Evolutionary conservation across 2,113 vertebrate species (phyloP), one percentile per base, ranked within the genome.

Genomic region (Actenoides hombroni): DNA sequence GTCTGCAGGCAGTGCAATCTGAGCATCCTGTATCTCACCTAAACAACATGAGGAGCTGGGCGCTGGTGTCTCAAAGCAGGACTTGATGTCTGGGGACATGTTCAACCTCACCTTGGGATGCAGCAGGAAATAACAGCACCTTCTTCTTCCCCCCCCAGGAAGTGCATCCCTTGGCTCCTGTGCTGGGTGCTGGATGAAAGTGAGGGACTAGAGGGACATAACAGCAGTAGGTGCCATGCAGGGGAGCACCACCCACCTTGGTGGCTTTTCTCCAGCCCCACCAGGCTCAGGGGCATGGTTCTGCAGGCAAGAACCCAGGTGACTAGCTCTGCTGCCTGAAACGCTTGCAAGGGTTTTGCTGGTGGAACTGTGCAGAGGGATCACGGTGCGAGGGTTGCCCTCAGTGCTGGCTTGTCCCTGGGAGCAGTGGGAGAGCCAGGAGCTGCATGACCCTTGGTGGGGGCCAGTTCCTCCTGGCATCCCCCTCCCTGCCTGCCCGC

Each of bases 211-310:
- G 24, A 44, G n/a, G 18, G 20, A 37, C 37, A 3, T 37, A 1
- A 0, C 0, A 21, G 63, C 28, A 48, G 8, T 1, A 24, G 33
- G 2, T 40, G 33, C 39, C 28, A 2, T 1, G 31, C 33, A 40
- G 63, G 9, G 28, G 13, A 57, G 16, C 1, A 5, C 28, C 1
- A 4, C 35, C 35, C 42, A 39, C 48, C 40, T 0, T 0, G 1
- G n/a, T 84, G 54, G 33, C 48, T 64, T 56, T 86, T 76, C 48
- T 31, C 21, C 83, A 56, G 20, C 28, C 15, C 11, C 1, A 1
- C 6, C 24, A 63, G 51, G 35, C 31, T 20, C 0, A 2, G 25
- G 51, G 64, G 15, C 20, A 2, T 1, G 18, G 61, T 26, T n/a
- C 65, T 0, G 3, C 37, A 13, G 59, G 33, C 31, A 42, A 39